Conservation (phyloP, 2,113 vertebrate species). For the Carlito syrichta region DNA sequence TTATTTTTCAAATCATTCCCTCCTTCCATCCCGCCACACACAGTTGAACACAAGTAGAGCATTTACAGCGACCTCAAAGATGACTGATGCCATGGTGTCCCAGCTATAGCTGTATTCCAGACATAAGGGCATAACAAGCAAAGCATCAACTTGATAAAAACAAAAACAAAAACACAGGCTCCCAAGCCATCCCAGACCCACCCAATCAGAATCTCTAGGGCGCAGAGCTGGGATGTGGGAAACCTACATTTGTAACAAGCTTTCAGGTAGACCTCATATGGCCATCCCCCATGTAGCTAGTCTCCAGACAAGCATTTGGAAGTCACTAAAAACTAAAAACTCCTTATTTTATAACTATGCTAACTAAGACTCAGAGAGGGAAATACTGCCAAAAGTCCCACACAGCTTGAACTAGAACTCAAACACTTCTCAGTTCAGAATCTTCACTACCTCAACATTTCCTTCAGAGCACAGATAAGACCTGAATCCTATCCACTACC, state of each 20-base stretch:
- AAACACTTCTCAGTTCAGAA: not conserved
- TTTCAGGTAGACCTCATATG: not conserved
- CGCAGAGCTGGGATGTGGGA: not conserved
- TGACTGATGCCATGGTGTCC: not conserved
- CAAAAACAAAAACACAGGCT: not conserved
- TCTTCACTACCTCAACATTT: not conserved
- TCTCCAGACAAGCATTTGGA: not conserved
- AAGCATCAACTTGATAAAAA: not conserved
- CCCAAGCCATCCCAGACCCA: not conserved
- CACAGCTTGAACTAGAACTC: not conserved
- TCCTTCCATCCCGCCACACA: not conserved
- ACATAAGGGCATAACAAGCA: not conserved
- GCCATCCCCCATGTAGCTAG: not conserved
- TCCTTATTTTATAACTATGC: not conserved
- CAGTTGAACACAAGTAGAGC: not conserved
- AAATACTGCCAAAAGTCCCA: not conserved
- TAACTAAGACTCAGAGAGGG: not conserved
- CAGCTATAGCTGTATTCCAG: not conserved
- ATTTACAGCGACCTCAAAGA: not conserved
- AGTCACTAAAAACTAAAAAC: not conserved
- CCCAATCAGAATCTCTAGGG: not conserved
- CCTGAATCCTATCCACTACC: not conserved
- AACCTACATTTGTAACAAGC: conserved; percentile 1
- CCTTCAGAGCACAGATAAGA: not conserved
- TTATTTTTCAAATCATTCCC: not conserved